phyloP scores from a whole-genome alignment of 37 sponge, comb jelly and placozoan species.

The Ephydatia muelleri region DNA sequence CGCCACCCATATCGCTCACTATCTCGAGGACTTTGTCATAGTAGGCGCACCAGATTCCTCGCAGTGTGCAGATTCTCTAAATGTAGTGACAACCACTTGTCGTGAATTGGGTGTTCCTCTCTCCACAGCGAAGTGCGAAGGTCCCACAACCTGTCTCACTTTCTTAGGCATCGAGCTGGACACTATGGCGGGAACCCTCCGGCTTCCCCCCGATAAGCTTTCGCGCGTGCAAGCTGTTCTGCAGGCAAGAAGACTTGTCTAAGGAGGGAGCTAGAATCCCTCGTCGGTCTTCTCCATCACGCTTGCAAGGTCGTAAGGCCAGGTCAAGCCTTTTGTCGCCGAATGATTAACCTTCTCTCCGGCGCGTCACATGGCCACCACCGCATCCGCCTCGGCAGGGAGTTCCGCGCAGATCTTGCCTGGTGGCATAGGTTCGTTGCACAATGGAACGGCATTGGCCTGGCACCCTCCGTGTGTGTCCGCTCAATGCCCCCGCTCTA shows the following conservation, averaged over 20 bases:
- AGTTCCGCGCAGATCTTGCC: constrained; percentile 18
- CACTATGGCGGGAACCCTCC: constrained; percentile 1
- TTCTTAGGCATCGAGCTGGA: constrained; percentile 30
- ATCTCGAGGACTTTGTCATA: constrained; percentile 34
- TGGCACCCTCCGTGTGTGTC: background rate
- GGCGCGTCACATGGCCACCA: background rate
- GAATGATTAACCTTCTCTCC: constrained; percentile 17
- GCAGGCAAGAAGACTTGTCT: background rate
- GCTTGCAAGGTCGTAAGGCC: constrained; percentile 26
- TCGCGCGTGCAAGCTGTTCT: background rate
- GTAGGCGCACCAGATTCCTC: constrained; percentile 8
- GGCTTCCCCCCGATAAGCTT: constrained; percentile 25
- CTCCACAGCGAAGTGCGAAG: constrained; percentile 10
- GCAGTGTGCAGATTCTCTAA: background rate
- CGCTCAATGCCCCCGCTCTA: background rate
- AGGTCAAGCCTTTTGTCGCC: constrained; percentile 11
- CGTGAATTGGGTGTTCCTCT: constrained; percentile 19
- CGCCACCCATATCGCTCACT: background rate
- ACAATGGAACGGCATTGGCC: constrained; percentile 28
- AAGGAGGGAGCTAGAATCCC: constrained; percentile 7
- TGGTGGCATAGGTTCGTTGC: constrained; percentile 32
- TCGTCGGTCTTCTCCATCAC: constrained; percentile 19
- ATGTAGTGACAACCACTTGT: background rate
- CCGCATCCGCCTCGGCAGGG: constrained; percentile 22
- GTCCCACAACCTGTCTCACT: constrained; percentile 14